Conservation (phyloP, 2,797 vertebrate genomes). For the Zonotrichia albicollis region DNA sequence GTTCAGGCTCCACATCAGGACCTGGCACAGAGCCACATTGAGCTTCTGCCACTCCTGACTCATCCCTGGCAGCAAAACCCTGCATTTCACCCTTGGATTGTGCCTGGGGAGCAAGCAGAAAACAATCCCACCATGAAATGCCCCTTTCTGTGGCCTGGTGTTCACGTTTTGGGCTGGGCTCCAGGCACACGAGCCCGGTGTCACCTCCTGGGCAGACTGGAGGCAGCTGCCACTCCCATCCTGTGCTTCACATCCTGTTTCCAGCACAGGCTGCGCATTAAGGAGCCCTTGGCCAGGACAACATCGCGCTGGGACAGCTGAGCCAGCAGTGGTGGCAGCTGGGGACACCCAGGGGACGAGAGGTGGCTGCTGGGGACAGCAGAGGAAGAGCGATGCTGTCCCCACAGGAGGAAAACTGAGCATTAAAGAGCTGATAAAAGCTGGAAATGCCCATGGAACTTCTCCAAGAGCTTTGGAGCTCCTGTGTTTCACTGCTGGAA, state of each 20-base stretch:
- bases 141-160: not conserved
- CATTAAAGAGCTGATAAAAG: no score
- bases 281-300: not conserved
- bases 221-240: slow-evolving; percentile 35
- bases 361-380: no score
- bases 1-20: fast-evolving
- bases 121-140: no score
- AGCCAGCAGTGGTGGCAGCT: not conserved
- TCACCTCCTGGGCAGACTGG: not conserved
- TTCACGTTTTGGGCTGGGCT: not conserved
- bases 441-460: no score
- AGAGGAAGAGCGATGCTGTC: not conserved
- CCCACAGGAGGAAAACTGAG: not conserved
- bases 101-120: not conserved
- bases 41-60: not conserved
- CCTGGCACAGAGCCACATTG: not conserved
- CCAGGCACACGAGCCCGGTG: not conserved
- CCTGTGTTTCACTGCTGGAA: no score
- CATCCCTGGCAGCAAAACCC: not conserved
- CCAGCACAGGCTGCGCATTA: not conserved
- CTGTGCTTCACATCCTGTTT: slow-evolving; percentile 71
- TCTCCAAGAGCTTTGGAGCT: no score
- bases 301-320: not conserved
- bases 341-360: not conserved
- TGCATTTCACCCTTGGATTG: not conserved